A percentile compares a stretch with the other conserved stretches of the same genome.
These are phyloP conservation scores for Ctenopoma multispine DNA, from an alignment of 2,797 vertebrate genomes.

Conservation along the genomic window DNA sequence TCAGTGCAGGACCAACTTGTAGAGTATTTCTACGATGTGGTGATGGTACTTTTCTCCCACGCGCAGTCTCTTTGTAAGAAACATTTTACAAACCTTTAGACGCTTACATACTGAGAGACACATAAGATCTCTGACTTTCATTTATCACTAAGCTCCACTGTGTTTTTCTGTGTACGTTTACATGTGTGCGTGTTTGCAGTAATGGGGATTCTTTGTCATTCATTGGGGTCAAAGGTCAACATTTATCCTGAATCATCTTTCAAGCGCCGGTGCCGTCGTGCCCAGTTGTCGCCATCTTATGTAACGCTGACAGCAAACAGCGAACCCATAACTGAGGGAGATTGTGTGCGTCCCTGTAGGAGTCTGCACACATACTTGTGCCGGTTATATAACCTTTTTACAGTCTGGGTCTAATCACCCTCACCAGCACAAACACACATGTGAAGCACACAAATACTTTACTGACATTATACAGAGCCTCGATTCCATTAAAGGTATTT, in stretches of 20 bases:
- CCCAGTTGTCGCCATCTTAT: conserved; percentile 43
- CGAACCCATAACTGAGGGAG: neutral
- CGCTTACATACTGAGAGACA: too few species aligned
- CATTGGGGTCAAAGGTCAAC: conserved; percentile 46
- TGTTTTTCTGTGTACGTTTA: conserved; percentile 14
- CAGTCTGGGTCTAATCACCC: neutral
- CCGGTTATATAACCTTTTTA: conserved; percentile 48
- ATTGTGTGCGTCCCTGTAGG: conserved; percentile 29
- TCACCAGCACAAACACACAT: neutral
- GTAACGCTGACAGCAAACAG: conserved; percentile 3
- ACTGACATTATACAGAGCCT: conserved; percentile 19
- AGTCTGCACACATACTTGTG: conserved; percentile 28
- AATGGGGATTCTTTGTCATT: conserved; percentile 12
- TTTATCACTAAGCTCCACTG: neutral
- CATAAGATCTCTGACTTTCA: too few species aligned
- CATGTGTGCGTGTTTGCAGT: neutral
- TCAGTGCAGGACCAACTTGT: too few species aligned
- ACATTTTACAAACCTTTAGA: too few species aligned
- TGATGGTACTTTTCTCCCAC: too few species aligned
- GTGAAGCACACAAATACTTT: neutral
- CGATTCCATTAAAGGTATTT: conserved; percentile 46
- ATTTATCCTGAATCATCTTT: conserved; percentile 34
- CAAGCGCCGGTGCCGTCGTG: neutral
- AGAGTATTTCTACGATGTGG: too few species aligned
- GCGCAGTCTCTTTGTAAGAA: too few species aligned